Percentiles rank a stretch among this genome's conserved stretches.
phyloP scores from a whole-genome alignment of 2,888 invertebrate species.

The Pristionchus mayeri region DNA sequence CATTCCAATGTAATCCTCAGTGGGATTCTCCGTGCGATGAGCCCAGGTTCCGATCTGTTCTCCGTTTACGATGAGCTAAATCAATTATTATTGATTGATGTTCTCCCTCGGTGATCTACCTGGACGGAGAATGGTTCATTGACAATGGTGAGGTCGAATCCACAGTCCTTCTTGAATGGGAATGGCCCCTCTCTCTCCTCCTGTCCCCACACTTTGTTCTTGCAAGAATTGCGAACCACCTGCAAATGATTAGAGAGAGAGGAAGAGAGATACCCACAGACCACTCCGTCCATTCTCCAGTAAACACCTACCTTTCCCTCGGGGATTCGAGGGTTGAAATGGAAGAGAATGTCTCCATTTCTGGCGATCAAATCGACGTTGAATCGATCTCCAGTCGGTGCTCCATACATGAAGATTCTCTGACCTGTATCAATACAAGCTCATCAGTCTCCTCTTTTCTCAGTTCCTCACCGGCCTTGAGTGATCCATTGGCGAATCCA shows the following conservation, averaged over 20 bases:
- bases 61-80: constrained; percentile 68
- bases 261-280: too few relatives aligned
- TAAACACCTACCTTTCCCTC: constrained; percentile 73
- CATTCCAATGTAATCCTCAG: constrained; percentile 69
- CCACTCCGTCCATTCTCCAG: too few relatives aligned
- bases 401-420: constrained; percentile 67
- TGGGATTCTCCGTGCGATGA: constrained; percentile 72
- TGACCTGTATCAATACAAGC: constrained; percentile 61
- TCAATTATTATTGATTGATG: constrained; percentile 47
- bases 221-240: constrained; percentile 74
- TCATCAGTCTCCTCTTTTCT: not conserved
- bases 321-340: constrained; percentile 75
- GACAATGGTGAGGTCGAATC: constrained; percentile 73
- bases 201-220: constrained; percentile 71
- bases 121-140: constrained; percentile 75
- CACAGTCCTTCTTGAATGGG: constrained; percentile 71
- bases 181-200: constrained; percentile 75
- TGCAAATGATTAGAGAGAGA: too few relatives aligned
- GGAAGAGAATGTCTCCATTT: constrained; percentile 73
- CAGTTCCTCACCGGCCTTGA: constrained; percentile 53
- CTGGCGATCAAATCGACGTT: constrained; percentile 71
- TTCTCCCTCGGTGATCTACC: constrained; percentile 56
- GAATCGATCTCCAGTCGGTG: constrained; percentile 72
- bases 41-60: constrained; percentile 73
- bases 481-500: constrained; percentile 65